Evolutionary conservation across 2,113 vertebrate species (phyloP), one percentile per base, ranked within the genome.

Genomic region (Podocnemis expansa): DNA sequence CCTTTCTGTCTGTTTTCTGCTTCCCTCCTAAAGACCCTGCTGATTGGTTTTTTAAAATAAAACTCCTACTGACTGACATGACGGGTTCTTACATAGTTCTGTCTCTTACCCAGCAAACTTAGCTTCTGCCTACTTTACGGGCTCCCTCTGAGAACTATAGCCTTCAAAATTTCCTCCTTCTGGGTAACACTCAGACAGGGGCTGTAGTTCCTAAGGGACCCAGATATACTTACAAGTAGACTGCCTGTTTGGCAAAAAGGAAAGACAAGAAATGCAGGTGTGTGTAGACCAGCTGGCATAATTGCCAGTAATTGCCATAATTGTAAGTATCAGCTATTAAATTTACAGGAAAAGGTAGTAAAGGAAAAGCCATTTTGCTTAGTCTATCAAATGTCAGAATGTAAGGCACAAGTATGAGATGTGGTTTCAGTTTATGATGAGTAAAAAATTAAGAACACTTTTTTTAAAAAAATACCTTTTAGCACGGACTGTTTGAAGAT

Each of bases 331-430:
- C 6, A 54, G 16, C 54, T 87, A 5, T 80, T 82, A 8, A 49
- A 67, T 89, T 90, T n/a, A 41, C 34, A 12, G 56, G 3, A 38
- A 56, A 80, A 56, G 25, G 45, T 70, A 5, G 21, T 73, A 49
- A 34, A 86, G 56, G 38, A 79, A 80, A 78, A 80, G 6, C 4
- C 6, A 8, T 0, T 2, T 75, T 78, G 10, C 27, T 80, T 56
- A 29, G 67, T 73, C 38, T n/a, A 2, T 73, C 14, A 5, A 11
- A 6, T 78, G 1, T 80, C 45, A 79, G 7, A 7, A 0, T 0
- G 5, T 80, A 38, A 89, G 41, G 63, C 17, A 87, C 60, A 63
- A 16, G 31, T 63, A 29, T 63, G 60, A 81, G 27, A 82, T 73
- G 4, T 9, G 63, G 3, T 82, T 89, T 87, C 41, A 58, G 45